These are phyloP conservation scores for Ambastaia sidthimunki DNA, from an alignment of 2,797 vertebrate genomes.

Conservation along the genomic window DNA sequence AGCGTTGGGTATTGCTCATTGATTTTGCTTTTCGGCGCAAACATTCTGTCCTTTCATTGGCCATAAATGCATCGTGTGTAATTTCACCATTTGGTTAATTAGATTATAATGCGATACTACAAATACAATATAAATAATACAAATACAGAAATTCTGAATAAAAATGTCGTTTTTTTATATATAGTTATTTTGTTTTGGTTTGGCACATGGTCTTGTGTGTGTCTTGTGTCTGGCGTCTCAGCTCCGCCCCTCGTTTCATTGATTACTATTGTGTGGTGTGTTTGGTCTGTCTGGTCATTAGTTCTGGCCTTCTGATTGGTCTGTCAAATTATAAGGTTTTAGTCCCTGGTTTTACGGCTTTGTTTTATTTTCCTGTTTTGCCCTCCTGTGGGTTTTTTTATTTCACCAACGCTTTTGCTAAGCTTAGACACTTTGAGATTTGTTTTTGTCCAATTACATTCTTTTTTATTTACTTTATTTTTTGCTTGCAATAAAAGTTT, in stretches of 20 bases:
- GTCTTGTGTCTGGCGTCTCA: neutral
- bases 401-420: neutral
- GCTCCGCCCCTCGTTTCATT: neutral
- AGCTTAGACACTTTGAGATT: neutral
- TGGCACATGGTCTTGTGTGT: neutral
- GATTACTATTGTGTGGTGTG: neutral
- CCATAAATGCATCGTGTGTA: slow-evolving; percentile 10
- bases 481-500: too few species aligned
- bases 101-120: neutral
- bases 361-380: neutral
- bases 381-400: neutral
- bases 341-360: neutral
- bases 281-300: neutral
- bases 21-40: slow-evolving; percentile 50
- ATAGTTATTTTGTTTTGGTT: neutral
- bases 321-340: slow-evolving; percentile 1
- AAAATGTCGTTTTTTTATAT: neutral
- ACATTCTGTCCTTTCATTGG: slow-evolving; percentile 28
- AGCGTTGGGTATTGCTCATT: slow-evolving; percentile 50
- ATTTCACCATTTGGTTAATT: slow-evolving; percentile 9
- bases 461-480: too few species aligned
- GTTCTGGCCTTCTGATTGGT: neutral
- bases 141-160: neutral
- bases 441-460: too few species aligned
- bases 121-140: neutral